Evolutionary conservation across 2,113 vertebrate species (phyloP).

Genomic region (Athene cunicularia): DNA sequence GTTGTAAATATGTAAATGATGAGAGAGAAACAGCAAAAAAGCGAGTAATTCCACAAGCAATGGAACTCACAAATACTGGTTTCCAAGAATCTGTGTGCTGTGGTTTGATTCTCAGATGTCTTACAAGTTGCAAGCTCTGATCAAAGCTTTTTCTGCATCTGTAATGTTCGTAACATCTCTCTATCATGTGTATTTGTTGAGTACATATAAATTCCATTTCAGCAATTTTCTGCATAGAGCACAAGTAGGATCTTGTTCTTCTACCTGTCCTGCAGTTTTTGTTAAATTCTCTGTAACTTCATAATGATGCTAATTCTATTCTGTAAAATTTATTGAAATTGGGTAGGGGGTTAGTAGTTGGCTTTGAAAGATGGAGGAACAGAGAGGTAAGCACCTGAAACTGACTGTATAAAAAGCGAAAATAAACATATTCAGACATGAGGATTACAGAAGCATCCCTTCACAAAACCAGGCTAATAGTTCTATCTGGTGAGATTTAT

Average conservation of each 20-base stretch:
- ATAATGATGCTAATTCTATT: neutral
- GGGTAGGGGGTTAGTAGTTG: neutral
- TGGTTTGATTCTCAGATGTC: slow-evolving; percentile 14
- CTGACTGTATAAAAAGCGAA: neutral
- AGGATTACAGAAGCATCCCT: neutral
- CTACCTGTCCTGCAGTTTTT: neutral
- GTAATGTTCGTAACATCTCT: neutral
- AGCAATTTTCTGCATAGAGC: neutral
- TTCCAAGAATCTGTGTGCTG: neutral
- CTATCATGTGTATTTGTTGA: neutral
- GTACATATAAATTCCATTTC: neutral
- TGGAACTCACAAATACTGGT: neutral
- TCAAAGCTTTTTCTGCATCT: neutral
- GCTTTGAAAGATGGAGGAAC: neutral
- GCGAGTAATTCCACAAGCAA: neutral
- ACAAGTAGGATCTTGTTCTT: neutral
- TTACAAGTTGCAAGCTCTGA: slow-evolving; percentile 10
- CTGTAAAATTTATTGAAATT: neutral
- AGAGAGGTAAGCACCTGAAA: neutral
- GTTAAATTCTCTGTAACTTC: neutral
- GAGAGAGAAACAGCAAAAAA: neutral
- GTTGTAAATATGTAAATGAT: neutral
- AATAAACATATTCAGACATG: neutral
- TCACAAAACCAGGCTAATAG: neutral
- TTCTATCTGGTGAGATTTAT: neutral